These are phyloP conservation scores for Pomatostomus ruficeps DNA, from an alignment of 2,113 vertebrate species.

Conservation along the genomic window DNA sequence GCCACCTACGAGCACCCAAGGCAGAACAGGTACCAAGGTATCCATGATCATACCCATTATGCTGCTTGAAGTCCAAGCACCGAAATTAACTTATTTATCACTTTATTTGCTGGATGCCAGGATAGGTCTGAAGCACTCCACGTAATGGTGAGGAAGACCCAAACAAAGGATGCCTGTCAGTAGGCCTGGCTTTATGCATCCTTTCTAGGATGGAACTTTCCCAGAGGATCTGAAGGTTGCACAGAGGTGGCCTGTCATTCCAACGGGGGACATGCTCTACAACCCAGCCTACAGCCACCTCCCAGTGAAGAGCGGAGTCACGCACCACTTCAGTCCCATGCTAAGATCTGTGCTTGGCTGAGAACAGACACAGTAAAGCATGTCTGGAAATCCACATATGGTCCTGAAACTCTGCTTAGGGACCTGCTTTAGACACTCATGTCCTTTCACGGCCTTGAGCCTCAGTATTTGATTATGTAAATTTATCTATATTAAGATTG, in stretches of 20 bases:
- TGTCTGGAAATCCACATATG: neutral
- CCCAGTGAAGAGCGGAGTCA: neutral
- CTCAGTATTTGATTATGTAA: neutral
- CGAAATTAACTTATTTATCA: neutral
- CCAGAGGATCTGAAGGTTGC: neutral
- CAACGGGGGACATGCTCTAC: neutral
- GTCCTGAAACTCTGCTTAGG: neutral
- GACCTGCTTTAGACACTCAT: neutral
- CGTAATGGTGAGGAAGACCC: neutral
- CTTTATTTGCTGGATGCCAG: neutral
- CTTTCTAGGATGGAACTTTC: neutral
- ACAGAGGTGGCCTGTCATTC: neutral
- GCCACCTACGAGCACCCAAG: neutral
- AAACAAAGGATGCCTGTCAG: neutral
- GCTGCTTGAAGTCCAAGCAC: neutral
- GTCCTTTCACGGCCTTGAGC: neutral
- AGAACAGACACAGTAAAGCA: rapidly evolving
- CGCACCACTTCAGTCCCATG: neutral
- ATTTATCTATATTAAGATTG: neutral
- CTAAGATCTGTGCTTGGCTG: neutral
- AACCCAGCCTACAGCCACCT: neutral
- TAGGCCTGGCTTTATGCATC: neutral
- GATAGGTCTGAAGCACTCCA: neutral
- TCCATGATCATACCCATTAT: neutral
- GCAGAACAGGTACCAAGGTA: neutral